These are phyloP conservation scores for Agrochola circellaris DNA, from an alignment of 2,888 invertebrate genomes.

Conservation along the genomic window DNA sequence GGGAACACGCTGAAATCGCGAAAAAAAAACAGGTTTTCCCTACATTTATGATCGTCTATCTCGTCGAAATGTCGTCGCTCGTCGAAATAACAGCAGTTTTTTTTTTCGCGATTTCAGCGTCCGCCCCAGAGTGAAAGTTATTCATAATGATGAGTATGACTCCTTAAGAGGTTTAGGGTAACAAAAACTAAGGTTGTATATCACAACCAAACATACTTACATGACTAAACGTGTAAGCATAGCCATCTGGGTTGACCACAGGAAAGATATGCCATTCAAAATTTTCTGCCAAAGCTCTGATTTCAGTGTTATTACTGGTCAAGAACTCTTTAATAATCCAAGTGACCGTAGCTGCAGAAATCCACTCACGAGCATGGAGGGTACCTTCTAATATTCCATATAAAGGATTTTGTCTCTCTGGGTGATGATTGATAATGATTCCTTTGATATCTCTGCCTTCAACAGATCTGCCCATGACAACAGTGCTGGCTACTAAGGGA, in stretches of 20 bases:
- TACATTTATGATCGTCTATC: too few relatives aligned
- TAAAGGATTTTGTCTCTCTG: conserved; percentile 80
- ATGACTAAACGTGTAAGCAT: conserved; percentile 91
- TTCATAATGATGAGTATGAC: too few relatives aligned
- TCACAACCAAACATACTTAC: conserved; percentile 83
- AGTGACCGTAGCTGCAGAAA: conserved; percentile 91
- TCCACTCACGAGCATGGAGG: conserved; percentile 95
- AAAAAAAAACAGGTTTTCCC: too few relatives aligned
- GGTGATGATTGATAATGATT: conserved; percentile 83
- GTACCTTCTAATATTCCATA: conserved; percentile 91
- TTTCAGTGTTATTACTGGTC: conserved; percentile 89
- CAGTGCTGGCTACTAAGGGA: conserved; percentile 86
- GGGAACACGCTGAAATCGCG: too few relatives aligned
- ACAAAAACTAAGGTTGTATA: too few relatives aligned
- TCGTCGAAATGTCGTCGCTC: too few relatives aligned
- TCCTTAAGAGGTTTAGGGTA: too few relatives aligned
- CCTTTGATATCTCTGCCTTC: conserved; percentile 92
- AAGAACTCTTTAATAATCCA: conserved; percentile 93
- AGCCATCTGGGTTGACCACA: conserved; percentile 94
- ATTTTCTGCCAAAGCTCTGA: conserved; percentile 91
- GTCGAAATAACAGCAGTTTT: too few relatives aligned
- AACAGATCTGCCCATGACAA: conserved; percentile 90
- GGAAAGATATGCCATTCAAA: conserved; percentile 95
- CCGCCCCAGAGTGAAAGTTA: too few relatives aligned
- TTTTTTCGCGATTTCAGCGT: too few relatives aligned